Base-by-base conservation (phyloP, 1,140 invertebrate species). In the Drosophila triauraria region DNA sequence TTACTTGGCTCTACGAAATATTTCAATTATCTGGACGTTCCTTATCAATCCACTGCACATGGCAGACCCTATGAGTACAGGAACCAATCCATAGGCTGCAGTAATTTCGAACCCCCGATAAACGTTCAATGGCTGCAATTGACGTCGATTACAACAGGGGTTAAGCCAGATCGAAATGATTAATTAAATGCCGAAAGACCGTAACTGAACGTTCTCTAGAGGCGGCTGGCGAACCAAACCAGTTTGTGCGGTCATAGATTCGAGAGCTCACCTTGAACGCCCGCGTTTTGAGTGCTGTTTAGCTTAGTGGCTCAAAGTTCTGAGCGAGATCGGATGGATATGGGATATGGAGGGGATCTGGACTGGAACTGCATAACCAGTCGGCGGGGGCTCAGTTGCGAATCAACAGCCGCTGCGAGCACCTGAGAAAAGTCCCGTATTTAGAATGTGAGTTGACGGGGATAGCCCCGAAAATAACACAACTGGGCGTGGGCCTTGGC, bases 391-490 rank as follows among this genome's bases (percentile, higher is more conserved):
- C 30, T 81, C 75, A 87, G 80, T 87, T 71, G 50, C 59, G 54
- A 80, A 64, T 88, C 50, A 70, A 50, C 77, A 61, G 69, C 46
- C 79, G 70, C 81, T 54, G 70, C 38, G 70, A 75, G 42, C 61
- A 61, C 32, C 51, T 64, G 61, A 54, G 65, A 65, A 65, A 78
- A 61, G 47, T 64, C 63, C 59, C 56, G 47, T 54, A 46, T 65
- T 68, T 75, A 79, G 75, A 79, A 76, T 68, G 61, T 27, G 54
- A 64, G 32, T 58, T 40, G 44, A 13, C 62, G 60, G 83, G 77
- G 65, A 50, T 72, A 67, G 60, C 51, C 78, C 80, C 84, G 71
- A 84, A 88, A 81, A 78, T 81, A 88, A 62, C 46, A 23, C 35
- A 80, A 10, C 59, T 75, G 77, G 56, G 68, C 48, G 54, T 64